Conservation (phyloP, 2,797 vertebrate species). For the Nothura maculosa region DNA sequence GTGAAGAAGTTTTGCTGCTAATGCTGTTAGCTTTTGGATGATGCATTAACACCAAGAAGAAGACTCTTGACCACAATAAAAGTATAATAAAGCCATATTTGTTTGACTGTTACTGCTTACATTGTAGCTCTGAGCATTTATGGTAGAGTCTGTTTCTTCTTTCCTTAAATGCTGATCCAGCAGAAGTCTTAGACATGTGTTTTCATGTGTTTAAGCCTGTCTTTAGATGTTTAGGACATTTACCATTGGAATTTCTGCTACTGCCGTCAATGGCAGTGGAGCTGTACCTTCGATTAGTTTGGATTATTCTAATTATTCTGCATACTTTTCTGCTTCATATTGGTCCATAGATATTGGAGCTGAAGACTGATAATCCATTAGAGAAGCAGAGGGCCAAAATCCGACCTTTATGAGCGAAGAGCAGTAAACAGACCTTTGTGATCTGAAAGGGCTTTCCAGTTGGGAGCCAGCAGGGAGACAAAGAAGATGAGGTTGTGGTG, state of each 20-base stretch:
- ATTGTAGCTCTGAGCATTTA: not conserved
- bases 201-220: slow-evolving; percentile 21
- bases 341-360: not conserved
- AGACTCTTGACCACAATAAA: not conserved
- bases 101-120: not conserved
- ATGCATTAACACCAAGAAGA: not conserved
- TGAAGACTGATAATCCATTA: not conserved
- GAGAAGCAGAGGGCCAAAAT: not conserved
- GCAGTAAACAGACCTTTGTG: not conserved
- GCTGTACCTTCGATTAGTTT: slow-evolving; percentile 11
- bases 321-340: slow-evolving; percentile 2
- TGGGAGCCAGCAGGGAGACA: not conserved
- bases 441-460: not conserved
- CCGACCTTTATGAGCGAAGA: not conserved
- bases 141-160: not conserved
- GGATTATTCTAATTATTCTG: slow-evolving; percentile 25
- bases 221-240: slow-evolving; percentile 45
- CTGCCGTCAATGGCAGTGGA: slow-evolving; percentile 29
- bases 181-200: slow-evolving; percentile 2
- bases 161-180: not conserved
- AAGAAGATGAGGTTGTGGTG: not conserved
- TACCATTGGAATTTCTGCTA: slow-evolving; percentile 48
- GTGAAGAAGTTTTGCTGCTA: not conserved
- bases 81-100: not conserved
- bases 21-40: not conserved